Evolutionary conservation across 2,113 vertebrate genomes (phyloP), one percentile per base, ranked within the genome.

Genomic region (Carassius gibelio): DNA sequence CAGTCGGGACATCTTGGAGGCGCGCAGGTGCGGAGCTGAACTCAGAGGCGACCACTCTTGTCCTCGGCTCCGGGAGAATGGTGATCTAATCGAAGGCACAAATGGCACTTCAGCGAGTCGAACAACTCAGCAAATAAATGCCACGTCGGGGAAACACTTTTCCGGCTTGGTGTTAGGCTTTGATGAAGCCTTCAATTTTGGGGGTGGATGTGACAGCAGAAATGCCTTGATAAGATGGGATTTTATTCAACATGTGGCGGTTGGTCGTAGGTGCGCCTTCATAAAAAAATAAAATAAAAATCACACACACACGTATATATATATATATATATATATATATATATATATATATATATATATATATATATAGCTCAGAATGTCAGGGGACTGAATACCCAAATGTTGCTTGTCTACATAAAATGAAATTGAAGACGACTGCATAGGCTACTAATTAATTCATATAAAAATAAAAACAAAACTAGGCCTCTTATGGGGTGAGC

Each of bases 1-100:
- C 83, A 85, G 84, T 50, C 86, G 74, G 86, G 85, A 76, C 83
- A 90, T 89, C 71, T 77, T 85, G 82, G 80, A 64, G 74, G 66
- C 42, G 66, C 38, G 45, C 82, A 38, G 84, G 84, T 74, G n/a
- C 59, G 69, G 75, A 89, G 84, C 84, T 81, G 42, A 68, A 52
- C 84, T 85, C 80, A 45, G 30, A 83, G 78, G 81, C 75, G 84
- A 88, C 85, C 75, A 45, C 72, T 82, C 85, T 45, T 81, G 59
- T 81, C 87, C 55, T 71, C 84, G 75, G 87, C 76, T 88, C 72
- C 75, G 66, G 52, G 75, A 84, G 85, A 86, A 81, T 86, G 82
- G 83, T 77, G 64, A 13, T 81, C 42, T 88, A 72, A 84, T 83
- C 84, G 64, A 62, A 85, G 89, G 14, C 85, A 68, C 85, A 74